Conservation (phyloP, 2,113 vertebrate species). For the Marmota monax region DNA sequence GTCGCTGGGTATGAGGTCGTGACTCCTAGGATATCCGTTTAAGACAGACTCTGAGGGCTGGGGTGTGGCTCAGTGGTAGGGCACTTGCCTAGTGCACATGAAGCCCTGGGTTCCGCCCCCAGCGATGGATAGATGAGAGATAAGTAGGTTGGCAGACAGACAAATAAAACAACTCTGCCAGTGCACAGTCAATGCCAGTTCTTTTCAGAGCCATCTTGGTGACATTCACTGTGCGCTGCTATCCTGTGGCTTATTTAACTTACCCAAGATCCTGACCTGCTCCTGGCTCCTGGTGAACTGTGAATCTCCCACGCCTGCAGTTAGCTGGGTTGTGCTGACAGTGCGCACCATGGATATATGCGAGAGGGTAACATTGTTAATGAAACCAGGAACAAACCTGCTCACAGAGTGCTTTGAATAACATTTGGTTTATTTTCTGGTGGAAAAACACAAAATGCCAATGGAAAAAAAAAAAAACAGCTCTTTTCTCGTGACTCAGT, state of each 20-base stretch:
- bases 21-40: conserved; percentile 58
- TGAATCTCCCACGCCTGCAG: conserved; percentile 67
- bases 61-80: not conserved
- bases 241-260: conserved; percentile 44
- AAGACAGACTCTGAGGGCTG: not conserved
- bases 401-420: conserved; percentile 80
- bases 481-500: not conserved
- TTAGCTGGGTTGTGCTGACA: conserved; percentile 55
- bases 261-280: not conserved
- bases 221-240: conserved; percentile 11
- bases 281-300: conserved; percentile 53
- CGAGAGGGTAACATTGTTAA: conserved; percentile 77
- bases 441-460: conserved; percentile 43
- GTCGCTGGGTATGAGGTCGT: not conserved
- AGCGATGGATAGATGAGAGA: not conserved
- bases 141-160: too few relatives aligned
- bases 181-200: conserved; percentile 22
- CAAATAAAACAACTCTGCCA: not conserved
- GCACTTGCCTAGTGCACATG: not conserved
- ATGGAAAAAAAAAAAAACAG: not conserved
- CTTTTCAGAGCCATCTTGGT: conserved; percentile 16
- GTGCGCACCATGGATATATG: conserved; percentile 69
- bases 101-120: not conserved
- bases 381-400: conserved; percentile 82
- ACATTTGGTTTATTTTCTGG: conserved; percentile 33